Base-by-base conservation (phyloP, 2,113 vertebrate genomes). In the Pelobates fuscus region DNA sequence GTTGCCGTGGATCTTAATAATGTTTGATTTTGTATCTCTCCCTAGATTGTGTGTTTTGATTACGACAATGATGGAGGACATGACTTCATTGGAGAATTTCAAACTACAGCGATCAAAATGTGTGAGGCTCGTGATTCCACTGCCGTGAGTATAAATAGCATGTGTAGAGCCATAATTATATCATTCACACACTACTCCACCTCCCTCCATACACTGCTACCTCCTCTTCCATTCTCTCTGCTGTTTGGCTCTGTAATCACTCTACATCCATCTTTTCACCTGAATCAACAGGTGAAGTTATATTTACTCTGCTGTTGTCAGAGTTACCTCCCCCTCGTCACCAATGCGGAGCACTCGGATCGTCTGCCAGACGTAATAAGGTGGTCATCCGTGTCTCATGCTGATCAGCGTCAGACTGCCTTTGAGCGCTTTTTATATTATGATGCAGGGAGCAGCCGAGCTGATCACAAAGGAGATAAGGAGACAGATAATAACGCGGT, bases 31-130 rank as follows among this genome's bases (percentile, higher is more conserved):
- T 37, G 66, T 24, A 44, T 46, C 52, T 70, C 17, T 2, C 23
- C 52, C 20, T 81, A 99, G 97, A 91, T 98, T 62, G 81, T 94
- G 60, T 99, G 97, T 72, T 97, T 94, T 0, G 97, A 99, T 86
- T 98, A 98, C 0, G 97, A 99, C 82, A 99, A 94, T 0, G 96
- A 99, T 0, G 97, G 97, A 5, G 95, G 96, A 54, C 97, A 99
- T 0, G 97, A 99, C 84, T 98, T 99, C 87, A 99, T 99, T 0
- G 97, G 97, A 54, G 97, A 99, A 84, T 91, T 97, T 81, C 94
- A 94, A 86, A 95, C 94, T 60, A 94, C 94, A 0, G 95, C 91
- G 46, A 75, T 90, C 58, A 96, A 88, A 90, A 91, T 99, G 93
- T 92, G 92, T 2, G 92, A 94, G 86, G 93, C 95, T 30, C 93